Evolutionary conservation across 1,140 invertebrate species (phyloP), one percentile per base, ranked within the genome.

Genomic region (Homarus americanus): DNA sequence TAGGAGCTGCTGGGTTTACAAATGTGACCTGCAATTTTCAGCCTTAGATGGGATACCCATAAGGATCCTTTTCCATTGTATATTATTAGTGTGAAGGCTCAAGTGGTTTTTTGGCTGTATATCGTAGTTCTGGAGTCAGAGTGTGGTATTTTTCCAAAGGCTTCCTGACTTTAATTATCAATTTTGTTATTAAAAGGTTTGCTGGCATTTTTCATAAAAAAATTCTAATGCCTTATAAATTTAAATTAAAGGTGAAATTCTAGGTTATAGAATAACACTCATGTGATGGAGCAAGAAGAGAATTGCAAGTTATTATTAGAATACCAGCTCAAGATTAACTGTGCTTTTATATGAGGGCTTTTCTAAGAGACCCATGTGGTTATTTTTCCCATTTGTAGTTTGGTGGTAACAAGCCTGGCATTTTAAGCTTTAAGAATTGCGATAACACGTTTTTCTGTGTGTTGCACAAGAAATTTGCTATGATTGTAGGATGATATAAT

Each of bases 21-120:
- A 83, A 83, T 90, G 88, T 83, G 88, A 90, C 88, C 88, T 90
- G 88, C 88, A 84, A 90, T 83, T 90, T 90, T 90, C 80, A 90
- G 88, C 88, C 88, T 90, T 90, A 90, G 88, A 82, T 90, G 69
- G 88, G 88, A 75, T 83, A 83, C 79, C 80, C 80, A 38, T 90
- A 90, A 83, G 80, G 88, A 82, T 84, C 78, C 53, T 83, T 90
- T 90, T 87, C 76, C 86, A 69, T 38, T 87, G 76, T 66, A 69
- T 79, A 82, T 82, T 82, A 53, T 32, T 78, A 73, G 49, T 78
- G 85, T 66, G 49, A 40, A 78, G 85, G 85, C 32, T 40, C 44
- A 38, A 40, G 41, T 76, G 58, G 36, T 79, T n/a, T 78, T 63
- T 40, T 75, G 80, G 41, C 40, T 73, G 58, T 73, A 89, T 36